Conservation (phyloP, 2,113 vertebrate genomes). For the Lepus americanus region DNA sequence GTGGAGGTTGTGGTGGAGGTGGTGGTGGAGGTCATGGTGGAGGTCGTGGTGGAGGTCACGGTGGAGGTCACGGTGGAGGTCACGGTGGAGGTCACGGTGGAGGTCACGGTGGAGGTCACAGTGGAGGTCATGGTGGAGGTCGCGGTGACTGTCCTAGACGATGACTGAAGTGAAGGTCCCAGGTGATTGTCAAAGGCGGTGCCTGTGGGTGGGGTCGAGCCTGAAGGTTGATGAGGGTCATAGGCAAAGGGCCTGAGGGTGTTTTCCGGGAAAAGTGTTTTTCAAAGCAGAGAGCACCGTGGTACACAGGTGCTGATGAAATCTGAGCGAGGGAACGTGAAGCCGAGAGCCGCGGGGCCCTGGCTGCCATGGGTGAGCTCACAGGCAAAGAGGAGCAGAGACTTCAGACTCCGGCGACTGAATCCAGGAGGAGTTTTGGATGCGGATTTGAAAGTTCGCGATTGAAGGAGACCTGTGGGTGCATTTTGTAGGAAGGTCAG, state of each 20-base stretch:
- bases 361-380: fast-evolving
- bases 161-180: background rate
- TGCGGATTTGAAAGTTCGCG: background rate
- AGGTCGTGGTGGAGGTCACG: too few species aligned
- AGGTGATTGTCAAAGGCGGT: background rate
- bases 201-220: background rate
- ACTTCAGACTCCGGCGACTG: fast-evolving
- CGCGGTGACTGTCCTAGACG: background rate
- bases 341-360: background rate
- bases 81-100: background rate
- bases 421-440: background rate
- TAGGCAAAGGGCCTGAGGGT: background rate
- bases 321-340: fast-evolving
- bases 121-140: background rate
- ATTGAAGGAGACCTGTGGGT: background rate
- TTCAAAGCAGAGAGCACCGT: background rate
- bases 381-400: background rate
- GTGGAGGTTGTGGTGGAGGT: too few species aligned
- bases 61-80: too few species aligned
- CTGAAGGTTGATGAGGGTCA: background rate
- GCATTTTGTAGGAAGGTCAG: background rate
- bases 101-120: background rate
- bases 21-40: too few species aligned
- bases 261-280: background rate
- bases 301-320: background rate